Evolutionary conservation across 2,113 vertebrate species (phyloP).

Genomic region (Passerina amoena): DNA sequence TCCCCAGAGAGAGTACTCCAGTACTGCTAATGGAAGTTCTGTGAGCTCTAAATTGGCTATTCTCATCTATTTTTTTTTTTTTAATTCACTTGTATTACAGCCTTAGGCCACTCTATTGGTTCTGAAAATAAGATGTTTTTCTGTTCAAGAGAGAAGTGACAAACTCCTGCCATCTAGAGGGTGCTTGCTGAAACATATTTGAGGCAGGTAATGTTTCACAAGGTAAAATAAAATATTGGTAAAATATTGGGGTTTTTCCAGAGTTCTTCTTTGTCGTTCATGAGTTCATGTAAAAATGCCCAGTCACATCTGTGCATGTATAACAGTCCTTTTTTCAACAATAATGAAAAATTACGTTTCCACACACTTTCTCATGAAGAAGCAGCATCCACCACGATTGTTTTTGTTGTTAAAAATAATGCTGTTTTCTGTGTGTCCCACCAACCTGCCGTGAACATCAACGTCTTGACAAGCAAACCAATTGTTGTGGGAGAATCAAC

Average conservation of each 20-base stretch:
- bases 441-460: neutral
- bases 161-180: conserved; percentile 50
- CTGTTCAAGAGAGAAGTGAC: neutral
- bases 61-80: neutral
- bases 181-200: neutral
- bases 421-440: neutral
- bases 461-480: neutral
- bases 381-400: accelerated
- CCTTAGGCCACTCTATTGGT: neutral
- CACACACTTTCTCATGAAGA: accelerated
- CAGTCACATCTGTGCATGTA: neutral
- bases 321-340: neutral
- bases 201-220: neutral
- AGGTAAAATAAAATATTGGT: neutral
- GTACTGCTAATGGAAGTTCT: neutral
- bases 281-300: neutral
- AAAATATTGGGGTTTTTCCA: neutral
- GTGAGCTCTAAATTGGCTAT: neutral
- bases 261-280: neutral
- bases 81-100: neutral
- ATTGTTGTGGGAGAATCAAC: neutral
- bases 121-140: neutral
- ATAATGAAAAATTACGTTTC: neutral
- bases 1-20: neutral
- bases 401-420: neutral